phyloP scores from a whole-genome alignment of 2,113 vertebrate species.

The Miniopterus natalensis region DNA sequence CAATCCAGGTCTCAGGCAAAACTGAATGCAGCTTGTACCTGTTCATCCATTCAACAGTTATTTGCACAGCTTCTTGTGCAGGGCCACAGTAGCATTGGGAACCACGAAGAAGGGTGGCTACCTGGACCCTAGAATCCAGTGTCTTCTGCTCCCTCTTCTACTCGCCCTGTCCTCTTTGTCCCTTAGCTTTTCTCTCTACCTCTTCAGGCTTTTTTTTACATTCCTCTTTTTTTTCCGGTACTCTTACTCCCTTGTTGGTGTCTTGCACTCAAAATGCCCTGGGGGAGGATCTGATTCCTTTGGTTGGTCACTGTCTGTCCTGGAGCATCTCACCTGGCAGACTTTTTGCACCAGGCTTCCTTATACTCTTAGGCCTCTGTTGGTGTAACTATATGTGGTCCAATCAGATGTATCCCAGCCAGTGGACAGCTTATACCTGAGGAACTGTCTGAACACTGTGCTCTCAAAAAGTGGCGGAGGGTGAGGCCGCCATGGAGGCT shows the following conservation, averaged over 20 bases:
- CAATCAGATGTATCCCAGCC: background rate
- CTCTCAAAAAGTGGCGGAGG: background rate
- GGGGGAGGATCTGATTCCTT: background rate
- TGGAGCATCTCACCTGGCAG: background rate
- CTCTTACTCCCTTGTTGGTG: background rate
- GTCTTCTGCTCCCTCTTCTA: background rate
- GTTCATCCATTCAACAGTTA: background rate
- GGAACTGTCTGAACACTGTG: background rate
- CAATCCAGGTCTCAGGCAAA: background rate
- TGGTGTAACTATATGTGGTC: background rate
- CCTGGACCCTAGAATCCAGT: background rate
- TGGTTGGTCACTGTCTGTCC: background rate
- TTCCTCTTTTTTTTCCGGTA: background rate
- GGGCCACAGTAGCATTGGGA: background rate
- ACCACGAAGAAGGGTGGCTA: background rate
- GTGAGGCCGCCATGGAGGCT: background rate
- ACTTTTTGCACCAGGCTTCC: background rate
- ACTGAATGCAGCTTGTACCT: background rate
- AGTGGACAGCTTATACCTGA: background rate
- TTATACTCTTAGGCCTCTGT: fast-evolving
- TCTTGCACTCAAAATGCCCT: background rate
- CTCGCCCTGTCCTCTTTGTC: background rate
- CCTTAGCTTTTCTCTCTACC: background rate
- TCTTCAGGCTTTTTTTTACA: background rate
- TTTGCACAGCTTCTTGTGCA: background rate